phyloP scores from a whole-genome alignment of 2,797 vertebrate species.

The Microctenopoma steveboyesi region DNA sequence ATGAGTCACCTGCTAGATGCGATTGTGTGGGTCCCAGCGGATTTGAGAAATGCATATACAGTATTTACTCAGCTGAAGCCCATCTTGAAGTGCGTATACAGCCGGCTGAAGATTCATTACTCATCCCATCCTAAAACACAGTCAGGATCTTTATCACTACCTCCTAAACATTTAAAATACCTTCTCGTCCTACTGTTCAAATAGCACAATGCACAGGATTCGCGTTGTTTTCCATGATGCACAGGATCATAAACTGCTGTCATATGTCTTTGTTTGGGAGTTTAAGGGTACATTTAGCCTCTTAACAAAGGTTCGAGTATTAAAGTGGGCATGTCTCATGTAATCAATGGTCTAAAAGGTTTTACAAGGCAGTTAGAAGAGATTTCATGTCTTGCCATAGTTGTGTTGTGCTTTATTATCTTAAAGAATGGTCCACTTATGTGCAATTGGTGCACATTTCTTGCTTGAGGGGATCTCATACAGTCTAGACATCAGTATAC shows the following conservation, averaged over 20 bases:
- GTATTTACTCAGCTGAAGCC: conserved; percentile 33
- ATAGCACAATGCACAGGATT: conserved; percentile 20
- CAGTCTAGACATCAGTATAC: background rate
- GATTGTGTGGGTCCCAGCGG: conserved; percentile 33
- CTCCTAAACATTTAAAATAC: conserved; percentile 56
- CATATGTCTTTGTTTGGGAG: conserved; percentile 7
- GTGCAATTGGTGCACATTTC: conserved; percentile 15
- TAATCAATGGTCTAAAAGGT: conserved; percentile 20
- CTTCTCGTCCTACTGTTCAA: conserved; percentile 1
- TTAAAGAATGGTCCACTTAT: conserved; percentile 28
- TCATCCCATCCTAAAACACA: background rate
- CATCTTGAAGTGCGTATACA: conserved; percentile 26
- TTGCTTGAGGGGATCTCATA: conserved; percentile 18
- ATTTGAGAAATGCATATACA: conserved; percentile 37
- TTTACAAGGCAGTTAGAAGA: conserved; percentile 7
- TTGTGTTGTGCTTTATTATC: conserved; percentile 23
- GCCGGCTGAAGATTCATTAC: conserved; percentile 1
- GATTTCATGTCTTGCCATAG: conserved; percentile 10
- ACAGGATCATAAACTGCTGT: background rate
- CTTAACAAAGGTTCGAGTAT: conserved; percentile 9
- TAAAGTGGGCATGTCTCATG: conserved; percentile 12
- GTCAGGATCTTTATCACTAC: conserved; percentile 47
- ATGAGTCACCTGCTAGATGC: conserved; percentile 48
- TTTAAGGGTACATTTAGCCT: conserved; percentile 22
- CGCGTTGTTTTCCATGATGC: conserved; percentile 20